Conservation (phyloP, 2,113 vertebrate genomes). For the Proteles cristata region DNA sequence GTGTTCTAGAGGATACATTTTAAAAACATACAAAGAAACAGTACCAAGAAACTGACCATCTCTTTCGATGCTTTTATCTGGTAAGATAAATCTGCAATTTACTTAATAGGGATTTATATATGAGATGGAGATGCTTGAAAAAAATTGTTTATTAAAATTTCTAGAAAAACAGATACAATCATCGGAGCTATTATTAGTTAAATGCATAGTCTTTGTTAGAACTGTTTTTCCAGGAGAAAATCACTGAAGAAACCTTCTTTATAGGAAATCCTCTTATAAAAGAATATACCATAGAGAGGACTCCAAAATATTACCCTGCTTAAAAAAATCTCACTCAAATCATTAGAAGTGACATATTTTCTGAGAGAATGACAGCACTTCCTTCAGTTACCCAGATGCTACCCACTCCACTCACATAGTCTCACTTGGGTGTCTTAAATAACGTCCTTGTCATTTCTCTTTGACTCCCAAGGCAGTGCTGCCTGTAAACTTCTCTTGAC, state of each 20-base stretch:
- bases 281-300: neutral
- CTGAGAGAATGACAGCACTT: neutral
- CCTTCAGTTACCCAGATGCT: neutral
- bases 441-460: constrained; percentile 47
- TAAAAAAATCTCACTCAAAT: constrained; percentile 53
- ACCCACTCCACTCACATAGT: neutral
- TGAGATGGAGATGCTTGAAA: neutral
- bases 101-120: constrained; percentile 37
- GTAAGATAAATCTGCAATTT: neutral
- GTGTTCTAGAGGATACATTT: neutral
- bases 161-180: constrained; percentile 43
- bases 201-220: constrained; percentile 39
- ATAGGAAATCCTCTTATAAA: constrained; percentile 10
- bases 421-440: constrained; percentile 55
- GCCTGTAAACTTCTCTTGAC: neutral
- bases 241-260: neutral
- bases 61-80: neutral
- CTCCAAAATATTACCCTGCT: constrained; percentile 17
- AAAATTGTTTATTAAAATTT: constrained; percentile 29
- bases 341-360: constrained; percentile 36
- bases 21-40: constrained; percentile 31
- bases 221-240: constrained; percentile 1
- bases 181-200: constrained; percentile 22
- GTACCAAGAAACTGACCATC: neutral
- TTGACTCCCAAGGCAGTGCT: neutral